Evolutionary conservation across 2,113 vertebrate species (phyloP).

Genomic region (Petroica traversi): DNA sequence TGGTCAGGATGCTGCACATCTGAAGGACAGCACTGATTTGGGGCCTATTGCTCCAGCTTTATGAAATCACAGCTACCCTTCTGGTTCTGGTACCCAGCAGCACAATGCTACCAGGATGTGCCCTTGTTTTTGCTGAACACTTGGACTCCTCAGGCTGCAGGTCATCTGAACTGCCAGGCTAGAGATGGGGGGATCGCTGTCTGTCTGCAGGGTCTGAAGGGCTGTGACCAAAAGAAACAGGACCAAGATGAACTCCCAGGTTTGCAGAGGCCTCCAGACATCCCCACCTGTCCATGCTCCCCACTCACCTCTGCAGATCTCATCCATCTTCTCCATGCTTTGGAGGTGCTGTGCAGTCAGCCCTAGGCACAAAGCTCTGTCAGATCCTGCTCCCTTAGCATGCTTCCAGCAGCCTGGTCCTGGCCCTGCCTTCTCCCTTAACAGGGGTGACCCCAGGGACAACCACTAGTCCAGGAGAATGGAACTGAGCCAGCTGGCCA

Average conservation of each 20-base stretch:
- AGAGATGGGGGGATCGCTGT: background rate
- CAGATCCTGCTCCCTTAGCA: background rate
- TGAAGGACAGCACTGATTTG: background rate
- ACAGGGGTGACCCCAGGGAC: background rate
- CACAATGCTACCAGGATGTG: accelerated
- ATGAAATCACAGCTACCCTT: background rate
- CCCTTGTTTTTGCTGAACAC: accelerated
- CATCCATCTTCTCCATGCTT: background rate
- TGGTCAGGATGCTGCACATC: background rate
- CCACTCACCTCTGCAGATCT: background rate
- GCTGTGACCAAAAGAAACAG: background rate
- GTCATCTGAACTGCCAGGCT: background rate
- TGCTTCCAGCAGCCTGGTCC: background rate
- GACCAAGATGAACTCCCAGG: background rate
- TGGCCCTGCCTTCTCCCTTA: background rate
- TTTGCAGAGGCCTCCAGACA: background rate
- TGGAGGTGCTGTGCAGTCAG: background rate
- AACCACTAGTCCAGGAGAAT: too few relatives aligned
- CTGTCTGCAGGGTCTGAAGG: background rate
- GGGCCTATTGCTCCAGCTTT: background rate
- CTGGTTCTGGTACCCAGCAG: background rate
- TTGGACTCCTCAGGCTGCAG: background rate
- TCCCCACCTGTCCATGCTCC: accelerated
- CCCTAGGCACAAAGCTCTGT: background rate
- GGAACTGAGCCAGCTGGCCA: background rate